Evolutionary conservation across 1,140 invertebrate species (phyloP).

Genomic region (Fopius arisanus): DNA sequence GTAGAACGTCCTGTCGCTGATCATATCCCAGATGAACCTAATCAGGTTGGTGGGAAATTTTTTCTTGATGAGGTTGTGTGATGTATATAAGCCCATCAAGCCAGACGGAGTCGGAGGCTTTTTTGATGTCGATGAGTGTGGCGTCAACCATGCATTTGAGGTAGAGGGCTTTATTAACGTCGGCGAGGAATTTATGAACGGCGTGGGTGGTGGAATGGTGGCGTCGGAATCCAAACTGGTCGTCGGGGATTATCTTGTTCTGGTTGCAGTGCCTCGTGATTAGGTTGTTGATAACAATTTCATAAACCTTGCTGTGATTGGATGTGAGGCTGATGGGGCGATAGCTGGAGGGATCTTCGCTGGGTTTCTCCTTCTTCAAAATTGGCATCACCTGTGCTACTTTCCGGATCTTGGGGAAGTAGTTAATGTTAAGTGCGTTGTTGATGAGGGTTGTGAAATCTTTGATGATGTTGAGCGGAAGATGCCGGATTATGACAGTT

Average conservation of each 20-base stretch:
- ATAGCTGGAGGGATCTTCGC: conserved; percentile 20
- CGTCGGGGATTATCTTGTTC: conserved; percentile 18
- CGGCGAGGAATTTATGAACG: conserved; percentile 24
- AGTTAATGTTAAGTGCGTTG: conserved; percentile 22
- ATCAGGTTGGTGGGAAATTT: conserved; percentile 27
- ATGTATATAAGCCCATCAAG: conserved; percentile 34
- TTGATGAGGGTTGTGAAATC: conserved; percentile 25
- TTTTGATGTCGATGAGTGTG: conserved; percentile 3
- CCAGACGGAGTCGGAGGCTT: conserved; percentile 34
- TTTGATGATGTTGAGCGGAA: conserved; percentile 21
- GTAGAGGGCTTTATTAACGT: neutral
- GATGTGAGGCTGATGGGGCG: conserved; percentile 37
- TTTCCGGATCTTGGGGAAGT: conserved; percentile 39
- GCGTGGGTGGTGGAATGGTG: conserved; percentile 25
- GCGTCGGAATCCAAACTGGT: conserved; percentile 28
- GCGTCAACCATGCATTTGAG: neutral
- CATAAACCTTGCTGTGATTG: conserved; percentile 41
- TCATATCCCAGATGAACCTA: conserved; percentile 17
- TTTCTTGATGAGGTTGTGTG: conserved; percentile 26
- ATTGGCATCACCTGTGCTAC: conserved; percentile 36
- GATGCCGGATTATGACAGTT: conserved; percentile 21
- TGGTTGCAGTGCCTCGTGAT: neutral
- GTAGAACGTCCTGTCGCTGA: conserved; percentile 11
- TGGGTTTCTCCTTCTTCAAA: conserved; percentile 34
- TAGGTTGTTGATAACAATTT: conserved; percentile 34